A percentile compares a stretch with the other conserved stretches of the same genome.
These are phyloP conservation scores for Diorhabda elongata DNA, from an alignment of 1,140 invertebrate species.

Conservation along the genomic window DNA sequence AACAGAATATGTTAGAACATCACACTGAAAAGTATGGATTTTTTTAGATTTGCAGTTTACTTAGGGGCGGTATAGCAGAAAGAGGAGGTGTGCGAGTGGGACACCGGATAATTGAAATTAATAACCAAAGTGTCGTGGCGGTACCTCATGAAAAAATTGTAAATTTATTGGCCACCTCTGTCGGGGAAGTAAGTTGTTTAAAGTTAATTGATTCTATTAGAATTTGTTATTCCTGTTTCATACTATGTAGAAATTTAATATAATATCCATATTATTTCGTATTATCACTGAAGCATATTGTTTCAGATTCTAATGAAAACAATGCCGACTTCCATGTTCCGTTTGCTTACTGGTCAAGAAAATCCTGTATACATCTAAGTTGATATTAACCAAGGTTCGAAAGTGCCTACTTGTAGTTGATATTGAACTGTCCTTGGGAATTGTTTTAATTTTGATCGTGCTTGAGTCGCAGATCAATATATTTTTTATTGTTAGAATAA, in stretches of 20 bases:
- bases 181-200: slow-evolving; percentile 81
- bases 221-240: neutral
- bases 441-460: slow-evolving; percentile 44
- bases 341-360: slow-evolving; percentile 97
- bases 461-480: slow-evolving; percentile 46
- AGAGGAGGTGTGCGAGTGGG: slow-evolving; percentile 96
- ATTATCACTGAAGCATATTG: neutral
- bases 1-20: too few species aligned
- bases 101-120: slow-evolving; percentile 99
- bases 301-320: slow-evolving; percentile 98
- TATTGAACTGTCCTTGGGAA: slow-evolving; percentile 44
- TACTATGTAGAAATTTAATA: too few species aligned
- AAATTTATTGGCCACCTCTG: slow-evolving; percentile 95
- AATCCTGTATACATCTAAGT: slow-evolving; percentile 95
- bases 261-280: too few species aligned
- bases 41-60: slow-evolving; percentile 90
- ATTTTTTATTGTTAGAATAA: slow-evolving; percentile 48
- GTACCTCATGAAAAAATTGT: slow-evolving; percentile 99
- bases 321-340: slow-evolving; percentile 99
- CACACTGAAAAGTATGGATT: neutral
- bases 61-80: slow-evolving; percentile 97
- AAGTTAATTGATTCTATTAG: neutral
- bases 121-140: slow-evolving; percentile 97
- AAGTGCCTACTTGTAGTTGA: slow-evolving; percentile 49
- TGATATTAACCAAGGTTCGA: slow-evolving; percentile 43